Percentiles rank a stretch among this genome's conserved stretches.
phyloP scores from a whole-genome alignment of 2,113 vertebrate species.

The Myxocyprinus asiaticus region DNA sequence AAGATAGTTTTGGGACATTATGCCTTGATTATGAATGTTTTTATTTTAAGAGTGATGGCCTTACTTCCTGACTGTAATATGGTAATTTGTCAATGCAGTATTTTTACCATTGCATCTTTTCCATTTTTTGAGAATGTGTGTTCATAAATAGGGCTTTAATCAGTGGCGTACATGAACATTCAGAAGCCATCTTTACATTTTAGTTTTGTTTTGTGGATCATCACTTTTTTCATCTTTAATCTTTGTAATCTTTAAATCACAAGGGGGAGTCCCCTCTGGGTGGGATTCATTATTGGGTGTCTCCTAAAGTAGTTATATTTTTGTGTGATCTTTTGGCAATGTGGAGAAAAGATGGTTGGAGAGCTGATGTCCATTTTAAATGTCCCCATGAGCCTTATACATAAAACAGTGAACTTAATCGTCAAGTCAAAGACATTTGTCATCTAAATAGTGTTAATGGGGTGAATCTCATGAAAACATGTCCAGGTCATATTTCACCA shows the following conservation, averaged over 20 bases:
- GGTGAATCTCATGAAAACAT: too few relatives aligned
- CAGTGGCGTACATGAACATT: neutral
- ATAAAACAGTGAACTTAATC: neutral
- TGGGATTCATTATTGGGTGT: neutral
- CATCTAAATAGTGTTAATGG: too few relatives aligned
- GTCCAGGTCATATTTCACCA: too few relatives aligned
- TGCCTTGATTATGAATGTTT: constrained; percentile 5
- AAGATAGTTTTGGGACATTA: constrained; percentile 27
- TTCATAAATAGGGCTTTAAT: neutral
- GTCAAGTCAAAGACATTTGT: neutral
- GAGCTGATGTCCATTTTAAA: too few relatives aligned
- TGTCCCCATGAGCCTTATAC: neutral
- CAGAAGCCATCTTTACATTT: neutral
- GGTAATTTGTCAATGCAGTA: constrained; percentile 23
- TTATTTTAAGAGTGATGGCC: constrained; percentile 3
- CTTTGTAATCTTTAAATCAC: neutral
- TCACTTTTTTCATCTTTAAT: neutral
- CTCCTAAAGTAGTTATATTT: too few relatives aligned
- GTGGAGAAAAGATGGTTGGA: neutral
- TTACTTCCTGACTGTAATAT: constrained; percentile 15
- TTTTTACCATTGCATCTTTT: neutral
- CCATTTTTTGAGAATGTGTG: neutral
- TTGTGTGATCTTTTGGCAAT: too few relatives aligned
- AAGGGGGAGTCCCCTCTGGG: neutral
- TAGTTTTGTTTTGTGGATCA: neutral